These are phyloP conservation scores for Arrhamphus sclerolepis DNA, from an alignment of 2,797 vertebrate genomes.

Conservation along the genomic window DNA sequence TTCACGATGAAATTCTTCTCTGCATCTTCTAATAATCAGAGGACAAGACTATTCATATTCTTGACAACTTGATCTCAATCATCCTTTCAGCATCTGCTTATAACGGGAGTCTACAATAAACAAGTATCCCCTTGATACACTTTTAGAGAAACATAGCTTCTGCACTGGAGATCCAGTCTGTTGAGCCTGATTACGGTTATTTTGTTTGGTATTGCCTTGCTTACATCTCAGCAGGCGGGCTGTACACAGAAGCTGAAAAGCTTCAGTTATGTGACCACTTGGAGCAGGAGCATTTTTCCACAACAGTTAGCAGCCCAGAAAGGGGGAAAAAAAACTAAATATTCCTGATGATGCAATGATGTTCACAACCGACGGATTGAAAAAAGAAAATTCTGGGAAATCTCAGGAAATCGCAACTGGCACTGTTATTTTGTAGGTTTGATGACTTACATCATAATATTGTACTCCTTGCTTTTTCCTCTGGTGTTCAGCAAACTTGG, in stretches of 20 bases:
- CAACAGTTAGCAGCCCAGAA: slow-evolving; percentile 44
- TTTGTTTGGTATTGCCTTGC: slow-evolving; percentile 62
- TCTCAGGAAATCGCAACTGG: slow-evolving; percentile 74
- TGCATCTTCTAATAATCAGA: background rate
- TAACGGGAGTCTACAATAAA: background rate
- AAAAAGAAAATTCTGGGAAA: slow-evolving; percentile 59
- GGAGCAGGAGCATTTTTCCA: slow-evolving; percentile 59
- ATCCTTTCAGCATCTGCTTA: background rate
- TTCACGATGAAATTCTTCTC: slow-evolving; percentile 21
- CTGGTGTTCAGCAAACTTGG: slow-evolving; percentile 48
- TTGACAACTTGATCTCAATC: slow-evolving; percentile 4
- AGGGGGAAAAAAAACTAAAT: slow-evolving; percentile 30
- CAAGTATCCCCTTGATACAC: slow-evolving; percentile 14
- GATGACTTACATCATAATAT: slow-evolving; percentile 73
- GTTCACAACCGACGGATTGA: slow-evolving; percentile 48
- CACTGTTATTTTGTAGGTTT: slow-evolving; percentile 73
- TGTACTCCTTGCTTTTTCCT: slow-evolving; percentile 50
- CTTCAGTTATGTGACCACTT: slow-evolving; percentile 64
- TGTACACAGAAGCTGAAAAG: slow-evolving; percentile 71
- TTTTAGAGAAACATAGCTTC: slow-evolving; percentile 3
- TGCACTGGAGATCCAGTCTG: slow-evolving; percentile 24
- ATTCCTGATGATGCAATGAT: slow-evolving; percentile 48
- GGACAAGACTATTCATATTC: slow-evolving; percentile 1
- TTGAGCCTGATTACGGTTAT: slow-evolving; percentile 50
- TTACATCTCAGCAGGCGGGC: slow-evolving; percentile 66